Base-by-base conservation (phyloP, 64 coral and sea anemone species). In the Dendrophyllia cribrosa region DNA sequence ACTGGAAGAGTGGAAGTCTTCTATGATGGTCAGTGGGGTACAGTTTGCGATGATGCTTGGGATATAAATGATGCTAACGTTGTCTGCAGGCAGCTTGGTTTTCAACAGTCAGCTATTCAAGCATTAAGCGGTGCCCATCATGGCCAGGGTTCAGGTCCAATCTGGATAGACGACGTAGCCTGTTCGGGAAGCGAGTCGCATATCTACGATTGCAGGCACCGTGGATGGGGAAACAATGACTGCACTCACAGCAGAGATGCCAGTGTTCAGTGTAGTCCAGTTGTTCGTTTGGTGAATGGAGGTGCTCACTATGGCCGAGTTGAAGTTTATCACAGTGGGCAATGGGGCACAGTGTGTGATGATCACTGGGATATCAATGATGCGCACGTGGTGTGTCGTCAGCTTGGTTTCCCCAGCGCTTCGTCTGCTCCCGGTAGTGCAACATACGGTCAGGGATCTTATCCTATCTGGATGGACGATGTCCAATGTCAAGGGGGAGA, bases 41-140 rank as follows among this genome's bases (percentile, higher is more conserved):
- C 88, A 12, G 23, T 90, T 53, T 90, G 88, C 53, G 75, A 90
- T 22, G 88, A 90, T 58, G 17, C 4, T 1, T 90, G 88, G 88
- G 88, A 81, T 65, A 69, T 79, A 1, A 90, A 53, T 13, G 76
- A 90, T 23, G 88, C 75, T 19, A n/a, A 62, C 0, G 88, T 90
- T 4, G 64, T 50, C 12, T 90, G 88, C 20, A 90, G 45, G 9
- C 88, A 90, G 11, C 88, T 90, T 47, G 88, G 88, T 5, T 90
- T 67, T 61, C 13, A 16, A 21, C 72, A 7, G 53, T 56, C 6
- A 51, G 46, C 72, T 5, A 4, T 0, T 20, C 72, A 17, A n/a
- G 72, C 72, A 0, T 75, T 6, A 6, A 19, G 45, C 19, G 15
- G 72, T 5, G 72, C 72, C 46, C 17, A 43, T 20, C 19, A 75